These are phyloP conservation scores for Orius insidiosus DNA, from an alignment of 1,140 invertebrate genomes.

Conservation along the genomic window DNA sequence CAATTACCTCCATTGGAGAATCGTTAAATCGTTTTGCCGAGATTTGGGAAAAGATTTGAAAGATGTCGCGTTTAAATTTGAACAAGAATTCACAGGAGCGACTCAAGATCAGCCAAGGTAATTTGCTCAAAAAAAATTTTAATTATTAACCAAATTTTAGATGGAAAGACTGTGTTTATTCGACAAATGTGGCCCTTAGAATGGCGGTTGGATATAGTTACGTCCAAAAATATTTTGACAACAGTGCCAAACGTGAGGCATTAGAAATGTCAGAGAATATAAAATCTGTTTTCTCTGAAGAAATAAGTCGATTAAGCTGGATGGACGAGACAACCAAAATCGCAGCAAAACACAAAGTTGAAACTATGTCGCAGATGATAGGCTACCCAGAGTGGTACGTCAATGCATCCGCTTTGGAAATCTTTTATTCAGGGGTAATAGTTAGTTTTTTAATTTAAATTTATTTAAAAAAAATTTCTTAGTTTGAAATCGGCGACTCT, in stretches of 20 bases:
- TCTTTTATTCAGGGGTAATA: conserved; percentile 26
- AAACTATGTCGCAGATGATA: conserved; percentile 39
- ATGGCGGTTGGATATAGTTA: conserved; percentile 41
- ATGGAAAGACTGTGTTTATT: conserved; percentile 36
- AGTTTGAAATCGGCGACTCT: conserved; percentile 22
- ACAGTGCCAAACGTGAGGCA: conserved; percentile 22
- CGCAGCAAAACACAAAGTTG: conserved; percentile 37
- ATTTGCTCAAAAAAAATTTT: not conserved
- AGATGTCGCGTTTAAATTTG: conserved; percentile 29
- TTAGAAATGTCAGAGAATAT: conserved; percentile 38
- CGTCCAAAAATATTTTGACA: conserved; percentile 30
- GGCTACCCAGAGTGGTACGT: conserved; percentile 45
- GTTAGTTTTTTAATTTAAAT: no score
- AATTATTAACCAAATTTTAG: conserved; percentile 18
- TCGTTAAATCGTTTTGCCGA: conserved; percentile 29
- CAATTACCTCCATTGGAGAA: conserved; percentile 38
- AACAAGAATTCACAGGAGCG: conserved; percentile 27
- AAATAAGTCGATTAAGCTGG: conserved; percentile 37
- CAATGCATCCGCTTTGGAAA: conserved; percentile 32
- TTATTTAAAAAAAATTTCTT: no score
- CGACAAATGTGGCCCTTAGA: conserved; percentile 31
- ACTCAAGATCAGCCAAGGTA: conserved; percentile 23
- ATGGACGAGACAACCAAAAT: conserved; percentile 38
- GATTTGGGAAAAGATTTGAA: conserved; percentile 30
- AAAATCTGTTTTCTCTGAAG: conserved; percentile 33